phyloP scores from a whole-genome alignment of 2,797 vertebrate genomes.

The Odontamblyopus lacepedii region DNA sequence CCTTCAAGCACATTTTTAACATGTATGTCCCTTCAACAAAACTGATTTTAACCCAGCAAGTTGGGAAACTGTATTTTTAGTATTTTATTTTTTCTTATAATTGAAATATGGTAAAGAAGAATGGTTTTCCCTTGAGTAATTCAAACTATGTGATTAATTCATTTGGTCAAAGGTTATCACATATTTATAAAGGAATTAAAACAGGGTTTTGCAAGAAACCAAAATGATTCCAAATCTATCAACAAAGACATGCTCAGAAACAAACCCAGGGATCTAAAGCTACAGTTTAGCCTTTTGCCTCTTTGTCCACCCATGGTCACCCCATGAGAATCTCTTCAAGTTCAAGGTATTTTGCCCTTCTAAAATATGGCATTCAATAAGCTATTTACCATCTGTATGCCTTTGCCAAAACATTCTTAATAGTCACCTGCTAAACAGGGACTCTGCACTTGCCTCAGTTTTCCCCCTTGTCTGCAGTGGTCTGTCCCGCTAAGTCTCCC shows the following conservation, averaged over 20 bases:
- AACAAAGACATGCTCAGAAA: neutral
- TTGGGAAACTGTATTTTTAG: neutral
- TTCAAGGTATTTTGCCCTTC: conserved; percentile 33
- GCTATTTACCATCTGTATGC: conserved; percentile 40
- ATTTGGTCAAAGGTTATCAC: neutral
- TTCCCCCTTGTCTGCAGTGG: conserved; percentile 79
- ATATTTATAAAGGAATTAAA: neutral
- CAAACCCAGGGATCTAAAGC: neutral
- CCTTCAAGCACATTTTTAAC: conserved; percentile 54
- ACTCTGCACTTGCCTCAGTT: conserved; percentile 26
- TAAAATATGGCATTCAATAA: conserved; percentile 37
- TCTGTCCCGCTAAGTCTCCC: conserved; percentile 87
- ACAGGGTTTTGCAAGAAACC: neutral
- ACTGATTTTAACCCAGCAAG: neutral
- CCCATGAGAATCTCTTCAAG: conserved; percentile 28
- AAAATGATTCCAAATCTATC: neutral
- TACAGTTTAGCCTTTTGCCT: neutral
- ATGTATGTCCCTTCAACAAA: conserved; percentile 15
- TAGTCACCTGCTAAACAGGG: conserved; percentile 30
- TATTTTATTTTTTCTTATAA: no score
- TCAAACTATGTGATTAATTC: neutral
- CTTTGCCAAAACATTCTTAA: conserved; percentile 46
- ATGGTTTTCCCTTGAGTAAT: neutral
- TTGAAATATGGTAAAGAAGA: neutral
- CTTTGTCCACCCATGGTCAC: neutral